Evolutionary conservation across 2,797 vertebrate species (phyloP).

Genomic region (Pelochelys cantorii): DNA sequence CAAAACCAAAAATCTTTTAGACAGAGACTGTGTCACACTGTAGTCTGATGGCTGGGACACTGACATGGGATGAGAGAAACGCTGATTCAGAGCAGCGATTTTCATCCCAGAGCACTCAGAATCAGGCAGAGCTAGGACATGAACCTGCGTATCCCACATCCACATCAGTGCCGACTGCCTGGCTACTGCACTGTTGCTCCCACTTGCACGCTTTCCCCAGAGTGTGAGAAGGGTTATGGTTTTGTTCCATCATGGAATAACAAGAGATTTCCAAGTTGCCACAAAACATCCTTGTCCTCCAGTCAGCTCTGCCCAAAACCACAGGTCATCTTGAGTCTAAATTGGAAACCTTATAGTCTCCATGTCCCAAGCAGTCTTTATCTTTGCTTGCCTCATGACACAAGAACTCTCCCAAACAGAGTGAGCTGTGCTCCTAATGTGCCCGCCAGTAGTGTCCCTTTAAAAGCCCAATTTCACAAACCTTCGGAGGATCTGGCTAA

Average conservation of each 20-base stretch:
- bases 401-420: constrained; percentile 23
- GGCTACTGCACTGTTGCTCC: not conserved
- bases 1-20: not conserved
- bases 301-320: not conserved
- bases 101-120: not conserved
- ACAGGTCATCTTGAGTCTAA: not conserved
- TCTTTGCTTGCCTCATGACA: not conserved
- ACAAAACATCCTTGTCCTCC: not conserved
- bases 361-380: not conserved
- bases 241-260: not conserved
- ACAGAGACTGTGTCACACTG: not conserved
- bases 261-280: not conserved
- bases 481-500: not conserved
- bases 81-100: not conserved
- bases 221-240: not conserved
- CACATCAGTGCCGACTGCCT: not conserved
- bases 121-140: not conserved
- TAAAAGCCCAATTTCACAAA: not conserved
- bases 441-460: not conserved
- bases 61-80: not conserved
- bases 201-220: not conserved
- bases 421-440: constrained; percentile 14
- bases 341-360: not conserved
- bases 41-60: not conserved
- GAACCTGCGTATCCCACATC: not conserved